Evolutionary conservation across 2,888 invertebrate genomes (phyloP), one percentile per base, ranked within the genome.

Genomic region (Junonia oenone): DNA sequence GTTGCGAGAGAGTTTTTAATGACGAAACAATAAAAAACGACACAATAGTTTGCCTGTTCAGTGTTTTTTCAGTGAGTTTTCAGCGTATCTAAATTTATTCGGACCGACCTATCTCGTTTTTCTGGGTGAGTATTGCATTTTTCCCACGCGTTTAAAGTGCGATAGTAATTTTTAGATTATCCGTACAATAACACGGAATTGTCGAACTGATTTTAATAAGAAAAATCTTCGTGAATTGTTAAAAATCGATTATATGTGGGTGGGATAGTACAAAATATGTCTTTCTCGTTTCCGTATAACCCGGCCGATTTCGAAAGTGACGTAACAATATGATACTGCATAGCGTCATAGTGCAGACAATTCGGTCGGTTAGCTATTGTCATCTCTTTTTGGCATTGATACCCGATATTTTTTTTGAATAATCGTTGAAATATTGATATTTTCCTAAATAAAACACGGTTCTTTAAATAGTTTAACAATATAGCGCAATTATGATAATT

Each of bases 181-280:
- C 27, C 13, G 11, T 51, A 45, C 43, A 45, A 45, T 35, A 43
- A 40, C 13, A 53, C 33, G 46, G 37, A 40, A 37, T 26, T 52
- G 14, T 49, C 46, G 9, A 6, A 2, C 1, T 29, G 11, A 31
- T 54, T 58, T 47, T 47, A 49, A 40, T 53, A 40, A 13, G 29
- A 51, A 59, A 62, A 59, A 45, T 48, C 62, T 56, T 66, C 66
- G 62, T 66, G 74, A 72, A 74, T 72, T 68, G 76, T 75, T 84
- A 81, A 89, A 90, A 90, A 90, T 90, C 90, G 89, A 90, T 90
- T 79, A 75, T 72, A 82, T 71, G 83, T 88, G 90, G 90, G 90
- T 90, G 90, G 87, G 87, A 73, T 80, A 73, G 73, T 70, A 67
- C 66, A 67, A 64, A 66, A 59, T 73, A 68, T 64, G 38, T 40